Conservation (phyloP, 2,113 vertebrate species). For the Phyllostomus discolor region DNA sequence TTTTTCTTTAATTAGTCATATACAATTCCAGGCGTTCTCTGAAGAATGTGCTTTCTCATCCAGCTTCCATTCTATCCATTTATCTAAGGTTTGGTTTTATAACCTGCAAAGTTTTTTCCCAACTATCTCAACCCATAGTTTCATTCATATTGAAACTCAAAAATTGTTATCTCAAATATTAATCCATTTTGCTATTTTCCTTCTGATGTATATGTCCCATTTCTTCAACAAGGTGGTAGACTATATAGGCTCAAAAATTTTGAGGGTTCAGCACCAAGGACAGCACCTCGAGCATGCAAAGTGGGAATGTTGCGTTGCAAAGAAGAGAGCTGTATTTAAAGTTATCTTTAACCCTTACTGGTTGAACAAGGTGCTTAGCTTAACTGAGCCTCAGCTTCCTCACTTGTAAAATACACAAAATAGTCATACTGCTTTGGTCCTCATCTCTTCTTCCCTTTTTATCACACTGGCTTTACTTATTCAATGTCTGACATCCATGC, state of each 20-base stretch:
- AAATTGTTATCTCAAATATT: neutral
- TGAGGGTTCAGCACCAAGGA: neutral
- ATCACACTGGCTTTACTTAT: neutral
- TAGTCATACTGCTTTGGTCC: neutral
- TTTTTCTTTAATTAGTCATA: neutral
- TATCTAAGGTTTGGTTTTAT: neutral
- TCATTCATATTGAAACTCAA: neutral
- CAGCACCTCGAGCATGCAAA: neutral
- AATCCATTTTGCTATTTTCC: neutral
- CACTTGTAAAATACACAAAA: neutral
- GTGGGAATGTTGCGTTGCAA: neutral
- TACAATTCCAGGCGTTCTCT: neutral
- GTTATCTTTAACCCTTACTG: neutral
- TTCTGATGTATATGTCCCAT: neutral
- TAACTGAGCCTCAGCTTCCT: neutral
- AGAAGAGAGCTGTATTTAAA: neutral
- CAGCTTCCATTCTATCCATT: neutral
- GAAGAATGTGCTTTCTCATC: neutral
- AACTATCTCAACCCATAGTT: neutral
- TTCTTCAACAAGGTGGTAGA: neutral
- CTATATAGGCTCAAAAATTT: neutral
- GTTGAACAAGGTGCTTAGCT: neutral
- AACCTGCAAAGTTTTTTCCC: neutral
- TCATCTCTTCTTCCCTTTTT: neutral
- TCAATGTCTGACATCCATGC: neutral